These are phyloP conservation scores for Babyrousa celebensis DNA, from an alignment of 2,797 vertebrate genomes.

Conservation along the genomic window DNA sequence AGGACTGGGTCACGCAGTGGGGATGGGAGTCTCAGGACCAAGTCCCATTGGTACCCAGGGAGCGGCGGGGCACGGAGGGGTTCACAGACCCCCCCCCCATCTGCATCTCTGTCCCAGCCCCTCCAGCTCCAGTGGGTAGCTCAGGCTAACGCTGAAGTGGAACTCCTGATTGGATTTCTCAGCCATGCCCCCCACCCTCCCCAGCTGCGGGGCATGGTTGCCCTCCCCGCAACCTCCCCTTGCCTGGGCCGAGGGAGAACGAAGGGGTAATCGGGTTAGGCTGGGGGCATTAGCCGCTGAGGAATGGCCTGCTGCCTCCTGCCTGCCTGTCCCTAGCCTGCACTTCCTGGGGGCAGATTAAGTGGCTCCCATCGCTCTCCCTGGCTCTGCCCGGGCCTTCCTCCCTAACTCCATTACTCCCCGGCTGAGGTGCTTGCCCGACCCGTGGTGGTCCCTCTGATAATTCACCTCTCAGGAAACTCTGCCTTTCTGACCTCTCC, in stretches of 20 bases:
- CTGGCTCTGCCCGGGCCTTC: constrained; percentile 91
- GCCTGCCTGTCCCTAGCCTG: constrained; percentile 92
- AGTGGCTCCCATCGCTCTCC: constrained; percentile 95
- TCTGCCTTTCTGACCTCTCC: constrained; percentile 97
- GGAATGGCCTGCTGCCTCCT: constrained; percentile 90
- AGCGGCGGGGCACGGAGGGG: background rate
- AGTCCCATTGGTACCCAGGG: background rate
- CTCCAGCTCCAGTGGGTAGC: constrained; percentile 44
- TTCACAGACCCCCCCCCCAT: background rate
- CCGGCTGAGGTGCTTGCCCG: constrained; percentile 92
- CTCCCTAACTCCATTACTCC: constrained; percentile 95
- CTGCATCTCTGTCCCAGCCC: constrained; percentile 24
- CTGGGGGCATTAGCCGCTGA: constrained; percentile 88
- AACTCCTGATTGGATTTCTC: constrained; percentile 85
- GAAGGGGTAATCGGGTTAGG: constrained; percentile 96
- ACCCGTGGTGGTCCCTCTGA: constrained; percentile 95
- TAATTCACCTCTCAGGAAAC: constrained; percentile 96
- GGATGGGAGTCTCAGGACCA: background rate
- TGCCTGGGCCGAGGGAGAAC: constrained; percentile 88
- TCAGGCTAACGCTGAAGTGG: constrained; percentile 69
- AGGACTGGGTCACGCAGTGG: background rate
- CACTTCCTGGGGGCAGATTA: constrained; percentile 96
- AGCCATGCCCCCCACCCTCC: constrained; percentile 3
- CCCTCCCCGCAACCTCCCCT: constrained; percentile 94
- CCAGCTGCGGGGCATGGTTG: constrained; percentile 92